phyloP scores from a whole-genome alignment of 2,797 vertebrate genomes.

The Paratrypauchen microcephalus region DNA sequence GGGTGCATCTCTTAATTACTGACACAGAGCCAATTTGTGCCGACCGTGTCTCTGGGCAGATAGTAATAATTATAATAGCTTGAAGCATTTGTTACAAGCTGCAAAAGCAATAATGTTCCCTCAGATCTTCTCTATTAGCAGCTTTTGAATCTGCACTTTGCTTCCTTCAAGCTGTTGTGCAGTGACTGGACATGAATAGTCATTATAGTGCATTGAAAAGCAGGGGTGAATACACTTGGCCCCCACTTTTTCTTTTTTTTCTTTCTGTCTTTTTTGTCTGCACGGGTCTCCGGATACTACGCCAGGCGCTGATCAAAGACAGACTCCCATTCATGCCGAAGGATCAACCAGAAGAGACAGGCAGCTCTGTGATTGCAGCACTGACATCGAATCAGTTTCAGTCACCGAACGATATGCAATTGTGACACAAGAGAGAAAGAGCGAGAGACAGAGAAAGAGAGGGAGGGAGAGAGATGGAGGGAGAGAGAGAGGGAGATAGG shows the following conservation, averaged over 20 bases:
- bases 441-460: background rate
- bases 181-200: conserved; percentile 72
- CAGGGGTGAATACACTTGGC: conserved; percentile 67
- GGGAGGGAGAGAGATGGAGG: background rate
- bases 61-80: conserved; percentile 77
- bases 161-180: conserved; percentile 65
- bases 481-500: background rate
- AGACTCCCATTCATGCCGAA: conserved; percentile 61
- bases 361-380: conserved; percentile 68
- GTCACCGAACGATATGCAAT: conserved; percentile 51
- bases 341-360: conserved; percentile 71
- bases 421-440: conserved; percentile 42
- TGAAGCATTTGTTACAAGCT: conserved; percentile 71
- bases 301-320: conserved; percentile 72
- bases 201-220: conserved; percentile 70
- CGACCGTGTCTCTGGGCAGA: conserved; percentile 69
- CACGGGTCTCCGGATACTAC: conserved; percentile 51
- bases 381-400: conserved; percentile 67
- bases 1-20: conserved; percentile 71
- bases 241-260: conserved; percentile 57
- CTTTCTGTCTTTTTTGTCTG: conserved; percentile 50
- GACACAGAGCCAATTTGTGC: conserved; percentile 71
- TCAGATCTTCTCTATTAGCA: conserved; percentile 73
- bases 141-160: conserved; percentile 59
- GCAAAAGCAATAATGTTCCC: conserved; percentile 75